A percentile compares a stretch with the other conserved stretches of the same genome.
Evolutionary conservation across 2,888 invertebrate genomes (phyloP).

Genomic region (Agrotis exclamationis): DNA sequence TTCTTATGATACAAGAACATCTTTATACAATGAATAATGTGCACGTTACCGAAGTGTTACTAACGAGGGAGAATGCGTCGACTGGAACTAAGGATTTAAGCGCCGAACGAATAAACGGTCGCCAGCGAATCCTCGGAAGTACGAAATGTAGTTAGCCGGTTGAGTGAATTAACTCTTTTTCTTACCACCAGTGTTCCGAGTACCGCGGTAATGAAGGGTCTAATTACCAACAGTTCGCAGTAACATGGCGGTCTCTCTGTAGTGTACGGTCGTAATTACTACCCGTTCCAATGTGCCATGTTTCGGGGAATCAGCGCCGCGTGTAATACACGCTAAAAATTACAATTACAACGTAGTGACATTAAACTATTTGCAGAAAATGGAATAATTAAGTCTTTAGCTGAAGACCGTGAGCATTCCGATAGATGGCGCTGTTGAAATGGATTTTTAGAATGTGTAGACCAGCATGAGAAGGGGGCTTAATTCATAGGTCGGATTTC

Average conservation of each 20-base stretch:
- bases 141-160: conserved; percentile 56
- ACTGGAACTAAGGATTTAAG: conserved; percentile 59
- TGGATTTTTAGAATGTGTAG: background rate
- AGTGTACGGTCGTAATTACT: conserved; percentile 74
- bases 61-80: conserved; percentile 19
- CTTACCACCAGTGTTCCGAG: conserved; percentile 75
- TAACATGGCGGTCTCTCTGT: conserved; percentile 77
- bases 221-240: conserved; percentile 81
- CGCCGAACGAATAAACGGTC: conserved; percentile 43
- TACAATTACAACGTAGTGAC: conserved; percentile 65
- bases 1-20: conserved; percentile 20
- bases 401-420: conserved; percentile 37
- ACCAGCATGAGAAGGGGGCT: background rate
- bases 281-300: conserved; percentile 73
- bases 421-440: conserved; percentile 10
- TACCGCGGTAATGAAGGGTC: conserved; percentile 77
- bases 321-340: conserved; percentile 73
- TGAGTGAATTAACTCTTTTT: conserved; percentile 61
- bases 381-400: conserved; percentile 55
- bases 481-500: too few relatives aligned
- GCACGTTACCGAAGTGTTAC: conserved; percentile 22
- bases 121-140: conserved; percentile 40
- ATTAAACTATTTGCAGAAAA: conserved; percentile 65
- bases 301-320: conserved; percentile 72
- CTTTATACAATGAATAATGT: conserved; percentile 44